Base-by-base conservation (phyloP, 2,113 vertebrate species). In the Furnarius figulus region DNA sequence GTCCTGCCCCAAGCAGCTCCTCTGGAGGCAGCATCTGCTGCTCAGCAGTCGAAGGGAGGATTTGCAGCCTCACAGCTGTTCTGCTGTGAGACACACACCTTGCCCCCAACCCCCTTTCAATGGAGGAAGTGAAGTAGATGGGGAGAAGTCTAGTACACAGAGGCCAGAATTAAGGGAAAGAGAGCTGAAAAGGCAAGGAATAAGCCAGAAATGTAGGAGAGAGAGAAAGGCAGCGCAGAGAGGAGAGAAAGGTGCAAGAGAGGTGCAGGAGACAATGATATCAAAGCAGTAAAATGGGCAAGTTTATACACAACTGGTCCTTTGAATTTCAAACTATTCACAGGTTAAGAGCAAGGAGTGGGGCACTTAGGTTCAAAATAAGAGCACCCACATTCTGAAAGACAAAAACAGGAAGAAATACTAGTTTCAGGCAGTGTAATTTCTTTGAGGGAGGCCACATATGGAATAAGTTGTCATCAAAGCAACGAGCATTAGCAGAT, bases 381-480 rank as follows among this genome's bases (percentile, higher is more conserved):
- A 87, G 5, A 85, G 17, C 46, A 40, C 21, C 15, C 9, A 14
- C 27, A 76, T 18, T 93, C 20, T 87, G 50, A 82, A 93, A 83
- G 58, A 55, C 16, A 85, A 77, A 91, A 94, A 91, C 35, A 39
- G 94, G 85, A 93, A 90, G 30, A 94, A 94, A 91, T 74, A 50
- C 71, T 77, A 87, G 37, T 87, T 95, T 91, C 66, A 85, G 63
- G 71, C 59, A 83, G 33, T 58, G 27, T 33, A 91, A 91, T 90
- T 95, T 94, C 63, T 96, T 75, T 83, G 82, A 95, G 61, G 90
- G 59, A 85, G 75, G 39, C 80, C 78, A 87, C 82, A 90, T 89
- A 79, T 93, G 67, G 85, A 96, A 93, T 80, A 91, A 93, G 74
- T 91, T 96, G 67, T 74, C 78, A 91, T 95, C 87, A 95, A 96